Percentiles rank a stretch among this genome's conserved stretches.
phyloP scores from a whole-genome alignment of 2,113 vertebrate species.

The Megaptera novaeangliae region DNA sequence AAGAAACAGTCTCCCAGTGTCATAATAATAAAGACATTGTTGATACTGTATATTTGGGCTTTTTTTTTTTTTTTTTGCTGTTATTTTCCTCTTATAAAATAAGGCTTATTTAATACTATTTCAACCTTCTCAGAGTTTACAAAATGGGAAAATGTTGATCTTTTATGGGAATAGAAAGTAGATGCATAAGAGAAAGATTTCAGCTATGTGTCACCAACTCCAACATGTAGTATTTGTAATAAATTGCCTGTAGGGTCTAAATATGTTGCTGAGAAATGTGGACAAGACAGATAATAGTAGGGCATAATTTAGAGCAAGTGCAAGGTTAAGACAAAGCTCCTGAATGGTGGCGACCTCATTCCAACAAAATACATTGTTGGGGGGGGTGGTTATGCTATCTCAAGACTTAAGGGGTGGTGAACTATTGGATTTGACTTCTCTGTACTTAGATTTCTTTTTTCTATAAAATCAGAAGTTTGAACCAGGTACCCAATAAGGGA shows the following conservation, averaged over 20 bases:
- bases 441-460: neutral
- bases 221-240: neutral
- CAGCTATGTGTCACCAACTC: rapidly evolving
- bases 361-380: neutral
- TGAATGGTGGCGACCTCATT: neutral
- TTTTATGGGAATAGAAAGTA: neutral
- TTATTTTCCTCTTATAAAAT: neutral
- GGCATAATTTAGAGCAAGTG: neutral
- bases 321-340: neutral
- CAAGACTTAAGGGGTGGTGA: neutral
- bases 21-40: neutral
- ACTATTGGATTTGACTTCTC: neutral
- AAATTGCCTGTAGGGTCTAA: neutral
- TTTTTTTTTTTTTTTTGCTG: neutral
- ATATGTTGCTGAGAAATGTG: neutral
- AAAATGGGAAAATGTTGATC: neutral
- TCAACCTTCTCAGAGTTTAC: neutral
- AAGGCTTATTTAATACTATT: neutral
- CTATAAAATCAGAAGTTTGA: neutral
- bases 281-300: no score
- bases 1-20: neutral
- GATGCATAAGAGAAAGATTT: neutral
- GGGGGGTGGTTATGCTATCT: neutral
- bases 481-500: rapidly evolving
- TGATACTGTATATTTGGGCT: neutral